Base-by-base conservation (phyloP, 1,140 invertebrate species). In the Apis dorsata region DNA sequence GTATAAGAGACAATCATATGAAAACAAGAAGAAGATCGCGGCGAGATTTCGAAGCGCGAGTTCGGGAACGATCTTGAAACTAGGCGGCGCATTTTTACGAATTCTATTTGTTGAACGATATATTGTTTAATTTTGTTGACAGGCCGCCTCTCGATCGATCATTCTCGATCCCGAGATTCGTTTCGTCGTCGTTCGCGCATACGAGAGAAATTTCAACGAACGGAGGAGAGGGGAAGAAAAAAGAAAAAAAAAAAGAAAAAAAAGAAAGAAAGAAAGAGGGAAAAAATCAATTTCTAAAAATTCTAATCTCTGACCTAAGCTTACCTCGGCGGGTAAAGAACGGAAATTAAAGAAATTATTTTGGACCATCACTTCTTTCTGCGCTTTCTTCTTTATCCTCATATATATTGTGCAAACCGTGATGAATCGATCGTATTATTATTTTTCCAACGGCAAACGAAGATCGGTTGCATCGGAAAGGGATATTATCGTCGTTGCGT, bases 121-220 rank as follows among this genome's bases (percentile, higher is more conserved):
- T 86, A 92, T 91, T 91, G 81, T 92, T 92, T 91, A 91, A 92
- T 92, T 92, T 92, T 91, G 90, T 92, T 92, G 83, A 88, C 34
- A 12, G 83, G 24, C 49, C 77, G 78, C 49, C 17, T 44, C 34
- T 74, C 79, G 28, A 24, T 71, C 51, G 69, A 15, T 24, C 19
- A 63, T 60, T 17, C 19, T 13, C 78, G 85, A 83, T 70, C 60
- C 69, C 63, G 70, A 34, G 65, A 34, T 44, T 51, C 60, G n/a
- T 19, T 7, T 44, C 24, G 49, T 69, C 74, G 70, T 44, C 34
- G 34, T 44, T 49, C 62, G 34, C 51, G 62, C 49, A 53, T 66
- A 65, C 79, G 66, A 85, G 83, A 87, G 83, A 55, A 71, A 85
- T 87, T 85, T 88, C 83, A 70, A 77, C 63, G 8, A 68, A 75